Conservation (phyloP, 2,888 invertebrate genomes). For the Panopea generosa region DNA sequence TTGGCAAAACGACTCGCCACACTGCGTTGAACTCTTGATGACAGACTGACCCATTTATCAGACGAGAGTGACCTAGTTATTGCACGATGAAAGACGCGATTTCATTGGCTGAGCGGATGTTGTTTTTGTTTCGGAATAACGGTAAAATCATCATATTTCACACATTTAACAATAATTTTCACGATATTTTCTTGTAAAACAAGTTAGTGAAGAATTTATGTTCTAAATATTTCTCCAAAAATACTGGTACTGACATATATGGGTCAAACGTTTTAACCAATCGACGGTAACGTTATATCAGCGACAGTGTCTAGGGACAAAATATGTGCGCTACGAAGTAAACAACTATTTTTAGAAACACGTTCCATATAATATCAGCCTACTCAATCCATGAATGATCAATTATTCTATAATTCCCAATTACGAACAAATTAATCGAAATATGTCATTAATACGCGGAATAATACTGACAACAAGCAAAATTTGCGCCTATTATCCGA, state of each 20-base stretch:
- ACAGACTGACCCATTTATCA: slow-evolving; percentile 77
- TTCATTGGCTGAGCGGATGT: slow-evolving; percentile 60
- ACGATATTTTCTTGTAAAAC: background rate
- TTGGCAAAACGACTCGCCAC: slow-evolving; percentile 51
- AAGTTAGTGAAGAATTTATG: background rate
- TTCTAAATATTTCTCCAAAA: background rate
- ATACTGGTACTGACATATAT: slow-evolving; percentile 18
- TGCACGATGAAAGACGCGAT: slow-evolving; percentile 7
- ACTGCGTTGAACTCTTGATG: slow-evolving; percentile 70
- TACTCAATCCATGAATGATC: too few species aligned
- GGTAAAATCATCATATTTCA: too few species aligned
- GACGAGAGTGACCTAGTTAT: slow-evolving; percentile 62
- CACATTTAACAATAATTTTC: background rate
- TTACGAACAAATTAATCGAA: too few species aligned
- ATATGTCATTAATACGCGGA: too few species aligned
- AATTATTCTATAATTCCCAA: too few species aligned
- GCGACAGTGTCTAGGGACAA: slow-evolving; percentile 41
- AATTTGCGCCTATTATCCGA: too few species aligned
- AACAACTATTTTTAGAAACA: slow-evolving; percentile 64
- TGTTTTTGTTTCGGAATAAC: slow-evolving; percentile 43
- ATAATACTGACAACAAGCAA: too few species aligned
- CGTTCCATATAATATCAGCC: slow-evolving; percentile 40
- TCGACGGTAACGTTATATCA: slow-evolving; percentile 29
- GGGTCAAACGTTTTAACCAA: slow-evolving; percentile 50
- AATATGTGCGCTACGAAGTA: slow-evolving; percentile 59